Conservation (phyloP, 2,797 vertebrate genomes). For the Chrysocyon brachyurus region DNA sequence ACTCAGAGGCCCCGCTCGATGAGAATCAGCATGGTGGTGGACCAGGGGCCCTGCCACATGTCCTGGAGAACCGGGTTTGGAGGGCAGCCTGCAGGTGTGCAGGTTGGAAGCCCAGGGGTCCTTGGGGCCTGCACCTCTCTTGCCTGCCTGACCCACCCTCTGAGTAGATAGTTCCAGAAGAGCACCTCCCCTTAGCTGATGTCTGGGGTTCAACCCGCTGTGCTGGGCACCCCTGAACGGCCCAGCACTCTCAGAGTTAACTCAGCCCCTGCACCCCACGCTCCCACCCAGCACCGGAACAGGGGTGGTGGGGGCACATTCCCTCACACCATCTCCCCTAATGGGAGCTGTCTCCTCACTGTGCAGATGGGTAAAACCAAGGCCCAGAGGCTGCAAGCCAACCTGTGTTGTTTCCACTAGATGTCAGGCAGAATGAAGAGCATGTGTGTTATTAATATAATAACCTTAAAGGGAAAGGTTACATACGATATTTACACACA, state of each 20-base stretch:
- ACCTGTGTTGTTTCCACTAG: not conserved
- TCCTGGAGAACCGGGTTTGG: not conserved
- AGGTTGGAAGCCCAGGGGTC: not conserved
- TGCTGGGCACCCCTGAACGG: not conserved
- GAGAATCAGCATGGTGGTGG: not conserved
- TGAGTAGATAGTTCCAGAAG: fast-evolving
- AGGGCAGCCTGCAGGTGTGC: not conserved
- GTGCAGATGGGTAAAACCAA: conserved; percentile 21
- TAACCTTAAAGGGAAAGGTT: not conserved
- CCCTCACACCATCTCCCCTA: not conserved
- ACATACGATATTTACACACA: not conserved
- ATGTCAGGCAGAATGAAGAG: not conserved
- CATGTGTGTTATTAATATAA: not conserved
- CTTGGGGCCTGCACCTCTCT: not conserved
- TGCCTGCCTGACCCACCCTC: not conserved
- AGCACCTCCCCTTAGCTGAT: not conserved
- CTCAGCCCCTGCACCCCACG: not conserved
- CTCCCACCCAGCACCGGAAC: not conserved
- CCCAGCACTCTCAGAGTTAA: not conserved
- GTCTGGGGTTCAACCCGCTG: not conserved
- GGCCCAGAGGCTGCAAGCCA: not conserved
- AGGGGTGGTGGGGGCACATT: not conserved
- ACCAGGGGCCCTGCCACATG: not conserved
- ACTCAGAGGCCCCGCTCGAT: not conserved
- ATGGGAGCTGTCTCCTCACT: not conserved